Conservation (phyloP, 2,888 invertebrate species). For the Tricholauxania praeusta region DNA sequence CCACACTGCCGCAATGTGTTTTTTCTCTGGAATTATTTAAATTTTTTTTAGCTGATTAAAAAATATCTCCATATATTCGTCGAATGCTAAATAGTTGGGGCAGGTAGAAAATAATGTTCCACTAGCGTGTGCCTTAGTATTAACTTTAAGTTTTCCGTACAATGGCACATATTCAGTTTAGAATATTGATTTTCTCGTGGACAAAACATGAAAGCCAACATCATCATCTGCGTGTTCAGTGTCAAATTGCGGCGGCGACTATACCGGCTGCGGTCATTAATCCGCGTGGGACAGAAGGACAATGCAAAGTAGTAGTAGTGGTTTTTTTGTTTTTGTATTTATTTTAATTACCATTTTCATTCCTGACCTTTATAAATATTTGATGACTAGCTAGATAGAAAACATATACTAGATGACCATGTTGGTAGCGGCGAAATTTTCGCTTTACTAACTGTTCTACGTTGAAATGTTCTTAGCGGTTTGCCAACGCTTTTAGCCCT, state of each 20-base stretch:
- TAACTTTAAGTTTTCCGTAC: background rate
- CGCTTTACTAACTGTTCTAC: too few species aligned
- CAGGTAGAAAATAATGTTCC: conserved; percentile 1
- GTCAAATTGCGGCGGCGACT: background rate
- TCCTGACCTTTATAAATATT: conserved; percentile 26
- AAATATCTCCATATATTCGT: background rate
- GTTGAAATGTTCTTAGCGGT: too few species aligned
- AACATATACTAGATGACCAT: too few species aligned
- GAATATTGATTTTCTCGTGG: conserved; percentile 13
- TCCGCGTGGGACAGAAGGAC: conserved; percentile 14
- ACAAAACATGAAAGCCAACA: background rate
- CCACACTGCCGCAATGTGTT: background rate
- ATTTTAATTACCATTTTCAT: conserved; percentile 4
- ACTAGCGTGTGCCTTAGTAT: background rate
- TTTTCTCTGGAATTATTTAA: conserved; percentile 17
- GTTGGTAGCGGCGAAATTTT: too few species aligned
- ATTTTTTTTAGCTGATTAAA: conserved; percentile 28
- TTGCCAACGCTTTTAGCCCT: too few species aligned
- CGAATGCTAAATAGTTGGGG: background rate
- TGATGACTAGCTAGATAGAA: background rate
- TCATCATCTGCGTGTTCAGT: background rate
- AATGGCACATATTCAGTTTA: background rate
- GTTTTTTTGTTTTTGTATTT: background rate
- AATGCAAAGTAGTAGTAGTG: background rate
- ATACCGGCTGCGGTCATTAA: background rate